Evolutionary conservation across 2,797 vertebrate species (phyloP).

Genomic region (Leptatherina wallacei): DNA sequence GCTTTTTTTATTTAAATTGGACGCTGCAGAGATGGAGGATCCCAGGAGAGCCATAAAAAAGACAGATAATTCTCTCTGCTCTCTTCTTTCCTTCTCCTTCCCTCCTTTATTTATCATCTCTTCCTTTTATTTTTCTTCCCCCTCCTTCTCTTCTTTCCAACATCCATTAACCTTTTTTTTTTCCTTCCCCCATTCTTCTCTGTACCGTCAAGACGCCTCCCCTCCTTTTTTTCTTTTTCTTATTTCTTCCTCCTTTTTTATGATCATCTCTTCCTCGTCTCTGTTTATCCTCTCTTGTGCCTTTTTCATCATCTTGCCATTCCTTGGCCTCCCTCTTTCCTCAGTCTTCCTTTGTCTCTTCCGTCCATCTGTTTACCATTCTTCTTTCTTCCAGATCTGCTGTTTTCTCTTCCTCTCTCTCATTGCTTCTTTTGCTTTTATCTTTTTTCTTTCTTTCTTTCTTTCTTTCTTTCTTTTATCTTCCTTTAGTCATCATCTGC

Average conservation of each 20-base stretch:
- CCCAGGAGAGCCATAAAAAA: conserved; percentile 41
- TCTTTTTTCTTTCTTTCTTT: too few relatives aligned
- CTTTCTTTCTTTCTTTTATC: neutral
- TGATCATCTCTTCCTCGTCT: neutral
- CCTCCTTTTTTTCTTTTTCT: too few relatives aligned
- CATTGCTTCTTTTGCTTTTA: too few relatives aligned
- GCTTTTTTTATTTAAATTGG: conserved; percentile 55
- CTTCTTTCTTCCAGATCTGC: neutral
- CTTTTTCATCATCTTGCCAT: neutral
- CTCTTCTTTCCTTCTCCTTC: neutral
- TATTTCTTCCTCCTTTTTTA: neutral
- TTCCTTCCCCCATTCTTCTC: neutral
- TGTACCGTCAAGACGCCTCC: neutral
- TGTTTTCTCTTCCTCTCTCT: too few relatives aligned
- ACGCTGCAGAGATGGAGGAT: conserved; percentile 41
- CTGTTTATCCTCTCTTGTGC: neutral
- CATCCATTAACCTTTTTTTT: neutral
- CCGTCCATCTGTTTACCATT: neutral
- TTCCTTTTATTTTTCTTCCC: neutral
- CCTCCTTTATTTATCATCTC: conserved; percentile 2
- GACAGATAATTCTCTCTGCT: conserved; percentile 43
- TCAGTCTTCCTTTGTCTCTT: neutral
- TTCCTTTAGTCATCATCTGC: neutral
- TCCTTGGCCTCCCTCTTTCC: neutral
- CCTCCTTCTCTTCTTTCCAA: neutral